A percentile compares a stretch with the other conserved stretches of the same genome.
Conservation (phyloP, 2,888 invertebrate species). For the Athalia cordata region DNA sequence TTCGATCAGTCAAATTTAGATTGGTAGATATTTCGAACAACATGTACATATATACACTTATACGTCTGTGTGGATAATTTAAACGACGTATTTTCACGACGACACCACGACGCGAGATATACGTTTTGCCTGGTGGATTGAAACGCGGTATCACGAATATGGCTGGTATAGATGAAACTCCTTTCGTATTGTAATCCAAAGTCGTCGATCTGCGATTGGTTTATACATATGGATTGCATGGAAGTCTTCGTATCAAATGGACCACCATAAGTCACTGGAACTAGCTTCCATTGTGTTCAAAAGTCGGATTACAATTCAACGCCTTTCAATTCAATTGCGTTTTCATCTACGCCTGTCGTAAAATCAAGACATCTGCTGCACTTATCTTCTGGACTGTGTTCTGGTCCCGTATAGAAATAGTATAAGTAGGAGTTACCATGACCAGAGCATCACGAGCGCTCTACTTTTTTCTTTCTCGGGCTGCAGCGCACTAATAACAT, state of each 20-base stretch:
- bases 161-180: not conserved
- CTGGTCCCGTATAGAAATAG: not conserved
- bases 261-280: slow-evolving; percentile 58
- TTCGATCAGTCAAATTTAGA: too few species aligned
- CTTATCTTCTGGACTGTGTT: slow-evolving; percentile 3
- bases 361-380: slow-evolving; percentile 23
- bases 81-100: too few species aligned
- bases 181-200: slow-evolving; percentile 23
- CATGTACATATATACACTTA: too few species aligned
- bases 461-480: too few species aligned
- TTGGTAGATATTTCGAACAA: too few species aligned
- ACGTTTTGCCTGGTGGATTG: not conserved
- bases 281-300: slow-evolving; percentile 60
- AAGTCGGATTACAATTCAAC: slow-evolving; percentile 56
- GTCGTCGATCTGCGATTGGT: slow-evolving; percentile 56
- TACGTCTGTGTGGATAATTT: too few species aligned
- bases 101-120: not conserved
- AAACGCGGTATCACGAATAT: not conserved
- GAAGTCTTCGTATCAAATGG: slow-evolving; percentile 32
- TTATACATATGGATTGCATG: slow-evolving; percentile 67
- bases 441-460: not conserved
- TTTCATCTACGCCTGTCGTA: not conserved
- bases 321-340: slow-evolving; percentile 34
- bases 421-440: not conserved
- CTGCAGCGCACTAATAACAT: too few species aligned